phyloP scores from a whole-genome alignment of 2,113 vertebrate species.

The Pseudonaja textilis region DNA sequence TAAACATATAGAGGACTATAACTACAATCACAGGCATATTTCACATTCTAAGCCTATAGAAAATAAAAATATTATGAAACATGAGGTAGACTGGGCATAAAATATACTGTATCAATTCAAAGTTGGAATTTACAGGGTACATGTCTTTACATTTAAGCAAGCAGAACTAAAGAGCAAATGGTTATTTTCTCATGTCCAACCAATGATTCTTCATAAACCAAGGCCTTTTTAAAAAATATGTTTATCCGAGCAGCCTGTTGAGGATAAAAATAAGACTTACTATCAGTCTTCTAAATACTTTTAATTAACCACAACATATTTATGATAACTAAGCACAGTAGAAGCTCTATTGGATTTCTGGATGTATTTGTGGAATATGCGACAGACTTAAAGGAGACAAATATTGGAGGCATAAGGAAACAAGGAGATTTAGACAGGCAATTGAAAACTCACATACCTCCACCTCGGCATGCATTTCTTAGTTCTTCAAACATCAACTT shows the following conservation, averaged over 20 bases:
- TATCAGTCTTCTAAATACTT: not conserved
- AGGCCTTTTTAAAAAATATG: not conserved
- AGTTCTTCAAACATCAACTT: constrained; percentile 98
- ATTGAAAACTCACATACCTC: constrained; percentile 72
- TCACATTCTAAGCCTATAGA: not conserved
- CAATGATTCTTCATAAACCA: not conserved
- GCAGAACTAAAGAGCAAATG: not conserved
- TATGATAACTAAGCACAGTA: not conserved
- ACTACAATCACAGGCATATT: not conserved
- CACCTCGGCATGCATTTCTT: constrained; percentile 90
- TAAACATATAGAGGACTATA: not conserved
- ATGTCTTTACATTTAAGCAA: not conserved
- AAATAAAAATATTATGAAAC: not conserved
- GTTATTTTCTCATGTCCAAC: not conserved
- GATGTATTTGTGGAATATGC: not conserved
- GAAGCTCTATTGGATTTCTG: not conserved
- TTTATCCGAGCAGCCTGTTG: not conserved
- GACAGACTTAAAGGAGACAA: not conserved
- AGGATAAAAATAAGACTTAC: not conserved
- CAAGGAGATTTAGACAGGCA: not conserved
- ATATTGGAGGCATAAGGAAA: not conserved
- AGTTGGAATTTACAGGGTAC: not conserved
- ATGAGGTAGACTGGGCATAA: not conserved
- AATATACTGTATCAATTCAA: not conserved
- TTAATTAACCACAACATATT: not conserved